phyloP scores from a whole-genome alignment of 2,888 invertebrate species.

The Meta bourneti region DNA sequence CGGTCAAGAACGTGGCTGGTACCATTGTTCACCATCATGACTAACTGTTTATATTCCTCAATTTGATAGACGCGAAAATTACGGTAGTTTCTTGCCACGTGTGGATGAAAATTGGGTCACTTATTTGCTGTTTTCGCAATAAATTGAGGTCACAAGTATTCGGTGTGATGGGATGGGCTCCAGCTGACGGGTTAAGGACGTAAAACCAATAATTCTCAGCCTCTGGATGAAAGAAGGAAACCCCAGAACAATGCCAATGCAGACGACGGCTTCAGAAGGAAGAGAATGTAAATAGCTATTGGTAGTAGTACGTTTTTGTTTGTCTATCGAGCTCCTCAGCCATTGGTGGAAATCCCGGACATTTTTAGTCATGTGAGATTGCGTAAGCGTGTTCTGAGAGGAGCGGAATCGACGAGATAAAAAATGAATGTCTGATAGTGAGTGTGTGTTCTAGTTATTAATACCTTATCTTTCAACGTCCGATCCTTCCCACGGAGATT shows the following conservation, averaged over 20 bases:
- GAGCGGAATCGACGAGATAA: background rate
- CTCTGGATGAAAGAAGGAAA: background rate
- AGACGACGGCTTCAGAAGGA: background rate
- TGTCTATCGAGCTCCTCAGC: background rate
- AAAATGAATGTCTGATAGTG: background rate
- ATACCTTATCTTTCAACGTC: background rate
- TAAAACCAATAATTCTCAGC: background rate
- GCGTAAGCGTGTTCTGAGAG: background rate
- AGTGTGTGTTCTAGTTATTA: background rate
- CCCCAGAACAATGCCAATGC: background rate
- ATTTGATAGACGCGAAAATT: background rate
- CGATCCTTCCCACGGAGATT: background rate
- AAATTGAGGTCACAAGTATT: background rate
- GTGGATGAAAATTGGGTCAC: background rate
- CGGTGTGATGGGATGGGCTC: background rate
- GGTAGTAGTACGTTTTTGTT: background rate
- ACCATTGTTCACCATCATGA: background rate
- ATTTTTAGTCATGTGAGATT: conserved; percentile 25
- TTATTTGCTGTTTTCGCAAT: background rate
- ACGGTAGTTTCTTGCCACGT: background rate
- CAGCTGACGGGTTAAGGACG: background rate
- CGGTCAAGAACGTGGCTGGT: background rate
- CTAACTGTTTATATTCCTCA: background rate
- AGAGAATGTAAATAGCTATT: background rate
- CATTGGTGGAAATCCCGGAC: conserved; percentile 25